These are phyloP conservation scores for Trididemnum clinides DNA, from an alignment of 23 tunicate species.

Conservation along the genomic window DNA sequence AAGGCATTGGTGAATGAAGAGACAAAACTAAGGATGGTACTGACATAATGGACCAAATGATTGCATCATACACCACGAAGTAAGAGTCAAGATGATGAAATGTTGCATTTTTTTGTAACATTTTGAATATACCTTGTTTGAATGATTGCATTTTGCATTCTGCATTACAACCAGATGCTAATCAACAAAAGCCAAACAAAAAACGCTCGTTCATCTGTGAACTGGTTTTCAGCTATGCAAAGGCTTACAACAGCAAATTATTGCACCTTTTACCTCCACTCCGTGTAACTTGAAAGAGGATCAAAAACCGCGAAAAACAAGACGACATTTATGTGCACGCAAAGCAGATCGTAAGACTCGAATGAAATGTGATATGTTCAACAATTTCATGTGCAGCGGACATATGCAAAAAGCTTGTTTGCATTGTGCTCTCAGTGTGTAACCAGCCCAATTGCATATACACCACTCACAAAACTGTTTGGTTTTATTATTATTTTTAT, in stretches of 20 bases:
- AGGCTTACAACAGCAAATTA: too few relatives aligned
- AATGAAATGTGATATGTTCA: too few relatives aligned
- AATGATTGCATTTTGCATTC: neutral
- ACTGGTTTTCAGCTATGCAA: neutral
- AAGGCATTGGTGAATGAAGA: too few relatives aligned
- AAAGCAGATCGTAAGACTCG: neutral
- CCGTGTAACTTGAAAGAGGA: neutral
- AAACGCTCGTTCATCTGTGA: too few relatives aligned
- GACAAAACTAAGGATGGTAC: neutral
- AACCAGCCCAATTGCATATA: neutral
- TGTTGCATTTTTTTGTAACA: neutral
- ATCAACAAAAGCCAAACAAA: too few relatives aligned
- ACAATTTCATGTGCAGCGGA: too few relatives aligned
- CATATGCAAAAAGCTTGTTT: neutral
- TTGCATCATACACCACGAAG: too few relatives aligned
- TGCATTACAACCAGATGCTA: too few relatives aligned
- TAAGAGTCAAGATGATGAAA: neutral
- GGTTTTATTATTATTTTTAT: neutral
- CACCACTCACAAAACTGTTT: neutral
- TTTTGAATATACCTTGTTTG: neutral
- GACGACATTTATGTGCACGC: neutral
- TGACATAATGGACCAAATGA: neutral
- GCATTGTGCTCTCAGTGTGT: neutral
- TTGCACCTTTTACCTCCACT: neutral
- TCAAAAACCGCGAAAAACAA: neutral